A percentile compares a stretch with the other conserved stretches of the same genome.
Evolutionary conservation across 2,888 invertebrate species (phyloP).

Genomic region (Torymus auratus): DNA sequence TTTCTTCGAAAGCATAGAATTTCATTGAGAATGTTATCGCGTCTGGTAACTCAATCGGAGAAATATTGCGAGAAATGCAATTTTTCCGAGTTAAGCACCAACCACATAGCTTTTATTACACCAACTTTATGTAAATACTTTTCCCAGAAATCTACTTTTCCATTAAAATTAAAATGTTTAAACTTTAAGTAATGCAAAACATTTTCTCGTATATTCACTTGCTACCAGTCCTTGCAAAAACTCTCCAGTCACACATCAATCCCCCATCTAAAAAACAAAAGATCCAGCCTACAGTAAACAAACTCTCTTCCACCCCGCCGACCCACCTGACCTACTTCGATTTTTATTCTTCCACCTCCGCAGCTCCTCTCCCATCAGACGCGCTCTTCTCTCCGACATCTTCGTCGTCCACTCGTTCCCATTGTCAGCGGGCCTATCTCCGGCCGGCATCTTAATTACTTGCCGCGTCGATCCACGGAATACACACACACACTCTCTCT

Average conservation of each 20-base stretch:
- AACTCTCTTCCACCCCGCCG: background rate
- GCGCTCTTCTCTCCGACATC: background rate
- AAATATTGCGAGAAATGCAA: background rate
- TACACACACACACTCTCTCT: background rate
- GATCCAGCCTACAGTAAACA: background rate
- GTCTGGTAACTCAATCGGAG: background rate
- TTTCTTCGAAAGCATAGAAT: conserved; percentile 32
- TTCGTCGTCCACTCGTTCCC: background rate
- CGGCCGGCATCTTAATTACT: conserved; percentile 44
- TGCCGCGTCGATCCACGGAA: conserved; percentile 15
- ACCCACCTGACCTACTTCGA: background rate
- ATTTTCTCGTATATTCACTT: no score
- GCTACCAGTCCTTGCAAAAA: no score
- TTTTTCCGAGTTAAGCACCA: no score
- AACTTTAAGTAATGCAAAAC: no score
- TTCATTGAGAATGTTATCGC: conserved; percentile 18
- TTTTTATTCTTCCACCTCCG: background rate
- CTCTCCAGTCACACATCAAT: no score
- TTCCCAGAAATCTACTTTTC: no score
- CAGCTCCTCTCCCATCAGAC: background rate
- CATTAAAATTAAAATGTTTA: no score
- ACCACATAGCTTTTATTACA: no score
- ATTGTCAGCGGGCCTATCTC: conserved; percentile 21
- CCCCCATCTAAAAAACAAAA: background rate
- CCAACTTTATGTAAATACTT: no score